phyloP scores from a whole-genome alignment of 1,140 invertebrate genomes.

The Armadillidium nasatum region DNA sequence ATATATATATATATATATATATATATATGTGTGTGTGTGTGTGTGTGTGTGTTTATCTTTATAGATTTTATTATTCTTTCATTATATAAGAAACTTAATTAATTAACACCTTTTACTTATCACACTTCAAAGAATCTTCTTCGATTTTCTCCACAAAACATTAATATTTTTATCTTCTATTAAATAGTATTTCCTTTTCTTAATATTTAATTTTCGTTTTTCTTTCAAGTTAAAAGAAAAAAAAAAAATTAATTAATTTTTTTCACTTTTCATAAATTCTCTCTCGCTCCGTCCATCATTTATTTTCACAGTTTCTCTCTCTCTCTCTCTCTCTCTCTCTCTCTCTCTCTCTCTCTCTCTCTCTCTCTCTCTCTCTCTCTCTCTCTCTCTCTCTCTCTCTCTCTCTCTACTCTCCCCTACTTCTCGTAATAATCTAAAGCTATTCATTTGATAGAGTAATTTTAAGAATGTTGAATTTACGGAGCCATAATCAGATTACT shows the following conservation, averaged over 20 bases:
- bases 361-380: not conserved
- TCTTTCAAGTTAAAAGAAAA: too few species aligned
- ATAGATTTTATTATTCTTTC: not conserved
- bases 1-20: not conserved
- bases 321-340: not conserved
- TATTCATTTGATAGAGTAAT: not conserved
- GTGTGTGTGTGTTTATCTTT: too few species aligned
- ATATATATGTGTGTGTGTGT: slow-evolving; percentile 25
- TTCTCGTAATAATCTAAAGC: not conserved
- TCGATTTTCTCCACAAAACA: too few species aligned
- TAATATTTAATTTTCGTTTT: too few species aligned
- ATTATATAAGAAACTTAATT: too few species aligned
- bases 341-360: not conserved
- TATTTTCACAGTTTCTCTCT: not conserved
- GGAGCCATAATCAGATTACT: not conserved
- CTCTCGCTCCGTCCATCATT: not conserved
- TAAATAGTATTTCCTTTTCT: too few species aligned
- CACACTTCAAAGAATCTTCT: too few species aligned
- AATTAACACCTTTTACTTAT: too few species aligned
- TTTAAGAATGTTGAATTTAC: slow-evolving; percentile 6
- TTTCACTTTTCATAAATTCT: too few species aligned
- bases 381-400: not conserved
- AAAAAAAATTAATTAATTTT: too few species aligned
- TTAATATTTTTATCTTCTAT: too few species aligned
- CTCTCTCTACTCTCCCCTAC: not conserved